Evolutionary conservation across 2,888 invertebrate genomes (phyloP).

Genomic region (Troides oblongomaculatus): DNA sequence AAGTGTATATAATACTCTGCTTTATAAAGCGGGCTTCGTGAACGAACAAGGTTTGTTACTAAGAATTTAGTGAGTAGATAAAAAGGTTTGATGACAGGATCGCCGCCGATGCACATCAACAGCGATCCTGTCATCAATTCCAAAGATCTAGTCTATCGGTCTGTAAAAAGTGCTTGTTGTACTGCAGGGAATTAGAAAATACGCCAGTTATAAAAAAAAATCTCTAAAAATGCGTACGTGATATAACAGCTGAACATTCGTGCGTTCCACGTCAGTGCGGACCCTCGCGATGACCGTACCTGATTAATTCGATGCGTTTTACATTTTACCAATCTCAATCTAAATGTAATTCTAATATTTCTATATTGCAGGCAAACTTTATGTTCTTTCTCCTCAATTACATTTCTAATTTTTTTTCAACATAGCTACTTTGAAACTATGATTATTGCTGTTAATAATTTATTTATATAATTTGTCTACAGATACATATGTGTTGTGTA

Average conservation of each 20-base stretch:
- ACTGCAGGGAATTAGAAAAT: not conserved
- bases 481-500: not conserved
- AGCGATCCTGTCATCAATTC: too few species aligned
- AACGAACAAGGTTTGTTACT: too few species aligned
- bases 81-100: too few species aligned
- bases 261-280: slow-evolving; percentile 71
- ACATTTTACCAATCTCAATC: slow-evolving; percentile 3
- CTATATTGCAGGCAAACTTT: not conserved
- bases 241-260: slow-evolving; percentile 44
- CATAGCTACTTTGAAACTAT: not conserved
- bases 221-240: slow-evolving; percentile 31
- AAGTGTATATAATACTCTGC: too few species aligned
- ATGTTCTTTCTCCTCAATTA: not conserved
- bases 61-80: too few species aligned
- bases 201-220: not conserved
- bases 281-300: slow-evolving; percentile 49
- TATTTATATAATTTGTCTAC: too few species aligned
- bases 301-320: slow-evolving; percentile 34
- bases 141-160: too few species aligned
- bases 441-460: too few species aligned
- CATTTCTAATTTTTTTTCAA: not conserved
- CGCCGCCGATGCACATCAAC: too few species aligned
- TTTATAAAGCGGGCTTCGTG: too few species aligned
- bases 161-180: too few species aligned
- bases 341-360: not conserved